Evolutionary conservation across 2,797 vertebrate species (phyloP).

Genomic region (Amblyopsis hoosieri): DNA sequence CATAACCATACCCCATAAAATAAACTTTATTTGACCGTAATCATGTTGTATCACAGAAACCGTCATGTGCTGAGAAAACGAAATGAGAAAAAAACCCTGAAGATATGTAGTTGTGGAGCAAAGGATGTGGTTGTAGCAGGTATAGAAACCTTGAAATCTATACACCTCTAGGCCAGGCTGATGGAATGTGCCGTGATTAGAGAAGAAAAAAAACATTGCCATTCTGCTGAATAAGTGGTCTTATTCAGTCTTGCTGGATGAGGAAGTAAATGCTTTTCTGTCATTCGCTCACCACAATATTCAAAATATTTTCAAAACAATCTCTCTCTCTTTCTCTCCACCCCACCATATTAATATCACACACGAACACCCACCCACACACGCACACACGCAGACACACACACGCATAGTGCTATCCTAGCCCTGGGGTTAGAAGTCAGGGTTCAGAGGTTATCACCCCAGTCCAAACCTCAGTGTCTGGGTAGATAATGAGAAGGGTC

Average conservation of each 20-base stretch:
- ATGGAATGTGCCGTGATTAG: conserved; percentile 22
- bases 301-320: conserved; percentile 35
- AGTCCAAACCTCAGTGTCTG: conserved; percentile 65
- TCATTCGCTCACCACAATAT: conserved; percentile 32
- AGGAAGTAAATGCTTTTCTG: conserved; percentile 24
- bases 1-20: conserved; percentile 26
- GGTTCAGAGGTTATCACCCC: conserved; percentile 79
- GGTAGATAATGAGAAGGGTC: conserved; percentile 77
- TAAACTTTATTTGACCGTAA: conserved; percentile 32
- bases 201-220: conserved; percentile 16
- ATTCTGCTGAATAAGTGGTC: conserved; percentile 39
- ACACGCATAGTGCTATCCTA: conserved; percentile 35
- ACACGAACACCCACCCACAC: background rate
- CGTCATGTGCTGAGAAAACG: conserved; percentile 8
- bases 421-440: conserved; percentile 69
- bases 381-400: conserved; percentile 11
- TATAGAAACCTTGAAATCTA: conserved; percentile 19
- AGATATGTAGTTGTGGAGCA: conserved; percentile 9
- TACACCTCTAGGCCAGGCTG: conserved; percentile 20
- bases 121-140: conserved; percentile 27
- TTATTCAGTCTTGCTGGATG: conserved; percentile 19
- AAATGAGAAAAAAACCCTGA: conserved; percentile 32
- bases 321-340: background rate
- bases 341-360: background rate
- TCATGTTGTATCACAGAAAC: conserved; percentile 33